A percentile compares a stretch with the other conserved stretches of the same genome.
Conservation (phyloP, 92 coral and sea anemone species). For the Galaxea fascicularis region DNA sequence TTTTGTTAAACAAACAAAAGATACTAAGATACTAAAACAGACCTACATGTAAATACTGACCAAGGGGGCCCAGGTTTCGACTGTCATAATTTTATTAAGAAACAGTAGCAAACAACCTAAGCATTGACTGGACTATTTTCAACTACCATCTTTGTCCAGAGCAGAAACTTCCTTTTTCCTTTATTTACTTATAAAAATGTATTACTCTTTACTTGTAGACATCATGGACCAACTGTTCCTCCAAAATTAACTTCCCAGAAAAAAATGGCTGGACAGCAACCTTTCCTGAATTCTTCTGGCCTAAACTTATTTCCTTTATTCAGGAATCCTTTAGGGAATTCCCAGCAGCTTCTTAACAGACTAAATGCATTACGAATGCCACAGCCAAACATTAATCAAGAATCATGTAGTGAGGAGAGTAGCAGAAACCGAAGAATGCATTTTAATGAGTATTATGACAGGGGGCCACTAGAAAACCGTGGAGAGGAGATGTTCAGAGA, state of each 20-base stretch:
- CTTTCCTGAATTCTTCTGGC: background rate
- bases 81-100: no score
- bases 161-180: no score
- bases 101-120: no score
- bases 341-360: slow-evolving; percentile 12
- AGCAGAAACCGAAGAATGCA: slow-evolving; percentile 14
- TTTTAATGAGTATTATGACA: slow-evolving; percentile 10
- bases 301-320: slow-evolving; percentile 26
- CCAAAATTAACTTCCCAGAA: no score
- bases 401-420: background rate
- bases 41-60: no score
- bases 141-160: no score
- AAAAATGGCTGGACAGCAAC: slow-evolving; percentile 35
- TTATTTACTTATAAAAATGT: background rate
- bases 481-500: slow-evolving; percentile 12
- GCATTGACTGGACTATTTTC: no score
- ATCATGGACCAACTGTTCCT: background rate
- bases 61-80: no score
- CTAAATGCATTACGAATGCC: slow-evolving; percentile 20
- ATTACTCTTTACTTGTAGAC: background rate
- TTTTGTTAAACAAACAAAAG: no score
- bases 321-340: slow-evolving; percentile 19
- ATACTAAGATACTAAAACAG: no score
- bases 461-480: slow-evolving; percentile 2
- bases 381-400: background rate